Conservation (phyloP, 2,888 invertebrate genomes). For the Artemia sp. region DNA sequence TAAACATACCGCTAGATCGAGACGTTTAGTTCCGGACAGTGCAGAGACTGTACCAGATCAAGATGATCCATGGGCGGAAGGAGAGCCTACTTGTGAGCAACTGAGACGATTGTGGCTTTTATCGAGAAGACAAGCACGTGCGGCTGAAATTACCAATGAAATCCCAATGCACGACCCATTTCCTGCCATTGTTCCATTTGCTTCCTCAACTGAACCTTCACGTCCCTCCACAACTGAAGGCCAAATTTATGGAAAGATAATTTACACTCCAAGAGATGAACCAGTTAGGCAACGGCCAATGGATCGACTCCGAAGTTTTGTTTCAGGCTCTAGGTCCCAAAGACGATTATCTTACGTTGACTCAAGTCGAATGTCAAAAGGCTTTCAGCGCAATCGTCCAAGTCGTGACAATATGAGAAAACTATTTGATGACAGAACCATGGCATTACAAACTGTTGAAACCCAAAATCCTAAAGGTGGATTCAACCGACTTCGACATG, state of each 20-base stretch:
- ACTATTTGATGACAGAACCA: constrained; percentile 36
- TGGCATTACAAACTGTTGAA: constrained; percentile 28
- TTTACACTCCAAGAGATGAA: constrained; percentile 32
- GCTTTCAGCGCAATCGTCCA: constrained; percentile 42
- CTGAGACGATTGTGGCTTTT: constrained; percentile 80
- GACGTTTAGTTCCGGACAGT: neutral
- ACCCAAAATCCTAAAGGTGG: constrained; percentile 36
- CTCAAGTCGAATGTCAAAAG: constrained; percentile 33
- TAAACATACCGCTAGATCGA: too few species aligned
- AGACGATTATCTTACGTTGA: constrained; percentile 29
- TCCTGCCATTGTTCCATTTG: constrained; percentile 34
- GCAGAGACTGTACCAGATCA: constrained; percentile 7
- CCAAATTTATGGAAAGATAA: constrained; percentile 34
- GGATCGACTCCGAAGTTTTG: constrained; percentile 27
- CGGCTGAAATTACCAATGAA: constrained; percentile 70
- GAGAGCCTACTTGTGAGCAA: constrained; percentile 67
- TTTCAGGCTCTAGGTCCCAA: constrained; percentile 28
- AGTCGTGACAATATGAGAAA: constrained; percentile 52
- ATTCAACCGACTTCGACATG: constrained; percentile 34
- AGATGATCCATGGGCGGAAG: neutral
- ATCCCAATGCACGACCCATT: constrained; percentile 67
- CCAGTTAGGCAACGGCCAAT: constrained; percentile 36
- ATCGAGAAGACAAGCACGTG: constrained; percentile 68
- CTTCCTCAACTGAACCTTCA: neutral
- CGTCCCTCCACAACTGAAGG: constrained; percentile 26